A percentile compares a stretch with the other conserved stretches of the same genome.
phyloP scores from a whole-genome alignment of 2,888 invertebrate genomes.

The Melanchra persicariae region DNA sequence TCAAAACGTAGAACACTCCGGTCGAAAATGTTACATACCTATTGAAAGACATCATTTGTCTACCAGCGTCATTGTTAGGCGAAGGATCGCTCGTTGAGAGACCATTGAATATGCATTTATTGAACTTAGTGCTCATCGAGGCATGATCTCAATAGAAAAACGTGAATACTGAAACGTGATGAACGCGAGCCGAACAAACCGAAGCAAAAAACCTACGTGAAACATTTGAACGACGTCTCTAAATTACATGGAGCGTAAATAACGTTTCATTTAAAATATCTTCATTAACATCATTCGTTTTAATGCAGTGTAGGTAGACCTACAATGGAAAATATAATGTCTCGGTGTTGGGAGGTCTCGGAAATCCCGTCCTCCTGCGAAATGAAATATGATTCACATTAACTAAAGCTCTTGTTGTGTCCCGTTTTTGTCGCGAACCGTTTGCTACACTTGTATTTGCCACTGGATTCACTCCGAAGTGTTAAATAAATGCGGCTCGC shows the following conservation, averaged over 20 bases:
- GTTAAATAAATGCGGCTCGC: constrained; percentile 73
- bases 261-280: constrained; percentile 69
- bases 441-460: constrained; percentile 80
- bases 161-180: constrained; percentile 39
- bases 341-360: constrained; percentile 74
- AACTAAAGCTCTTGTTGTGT: constrained; percentile 85
- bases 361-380: constrained; percentile 79
- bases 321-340: constrained; percentile 76
- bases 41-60: constrained; percentile 48
- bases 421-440: constrained; percentile 82
- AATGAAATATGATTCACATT: constrained; percentile 88
- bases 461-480: constrained; percentile 77
- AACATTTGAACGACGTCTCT: constrained; percentile 59
- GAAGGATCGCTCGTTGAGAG: constrained; percentile 21
- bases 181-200: constrained; percentile 34
- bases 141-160: constrained; percentile 53
- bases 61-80: constrained; percentile 27
- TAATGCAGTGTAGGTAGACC: constrained; percentile 75
- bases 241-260: constrained; percentile 60
- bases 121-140: constrained; percentile 45
- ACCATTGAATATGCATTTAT: constrained; percentile 58
- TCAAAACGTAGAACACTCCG: constrained; percentile 29
- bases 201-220: constrained; percentile 34
- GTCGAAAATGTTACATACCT: constrained; percentile 33
- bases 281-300: constrained; percentile 79